Evolutionary conservation across 2,113 vertebrate species (phyloP), one percentile per base, ranked within the genome.

Genomic region (Oreotrochilus melanogaster): DNA sequence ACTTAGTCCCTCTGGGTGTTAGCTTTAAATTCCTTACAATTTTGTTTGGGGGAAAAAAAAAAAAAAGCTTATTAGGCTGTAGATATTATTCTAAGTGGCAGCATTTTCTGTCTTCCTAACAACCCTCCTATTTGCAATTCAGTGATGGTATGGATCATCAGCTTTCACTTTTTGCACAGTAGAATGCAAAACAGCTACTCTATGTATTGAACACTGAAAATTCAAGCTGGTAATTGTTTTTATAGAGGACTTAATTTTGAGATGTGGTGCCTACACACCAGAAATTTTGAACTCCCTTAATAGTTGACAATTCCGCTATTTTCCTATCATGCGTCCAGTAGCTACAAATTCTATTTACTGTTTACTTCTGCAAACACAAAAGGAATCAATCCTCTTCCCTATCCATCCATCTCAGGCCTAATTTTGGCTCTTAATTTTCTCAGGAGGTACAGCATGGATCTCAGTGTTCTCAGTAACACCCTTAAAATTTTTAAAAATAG

Each of bases 131-230:
- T 95, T 95, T 97, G 85, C 89, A 95, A 88, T 95, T 95, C 92
- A 86, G 86, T 80, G 50, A 69, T 47, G 60, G 66, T 70, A 95
- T 3, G 85, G 89, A 93, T 96, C 93, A 97, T 96, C 96, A 97
- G 92, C 89, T 96, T 96, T 96, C 94, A 86, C 84, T 95, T 96
- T 95, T 96, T 94, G 89, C 93, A 86, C 81, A 93, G 93, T 66
- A 96, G 89, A 95, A 85, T 95, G 94, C 78, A 79, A 94, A 97
- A 95, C 85, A 95, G 71, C 81, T 80, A 93, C 67, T 91, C 62
- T 88, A 80, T 93, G 84, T 93, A 95, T 85, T 94, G 89, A 95
- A 89, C 74, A 90, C 37, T 73, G 81, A 91, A 91, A 89, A 94
- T 92, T 93, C 89, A 94, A 91, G 74, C 74, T 82, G 71, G 86